A percentile compares a stretch with the other conserved stretches of the same genome.
Conservation (phyloP, 2,797 vertebrate genomes). For the Etheostoma nigrum region DNA sequence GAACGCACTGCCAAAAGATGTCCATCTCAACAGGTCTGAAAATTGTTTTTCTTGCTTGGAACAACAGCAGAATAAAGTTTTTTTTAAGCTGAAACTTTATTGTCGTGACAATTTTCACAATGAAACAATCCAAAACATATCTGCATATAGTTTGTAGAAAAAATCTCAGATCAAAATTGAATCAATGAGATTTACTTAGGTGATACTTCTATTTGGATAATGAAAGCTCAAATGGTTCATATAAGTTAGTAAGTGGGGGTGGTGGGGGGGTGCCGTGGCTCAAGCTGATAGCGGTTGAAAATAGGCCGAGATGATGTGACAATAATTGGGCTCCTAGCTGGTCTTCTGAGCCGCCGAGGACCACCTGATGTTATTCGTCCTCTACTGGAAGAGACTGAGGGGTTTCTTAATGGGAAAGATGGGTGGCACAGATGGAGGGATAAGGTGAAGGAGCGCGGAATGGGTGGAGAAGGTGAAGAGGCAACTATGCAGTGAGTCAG, state of each 20-base stretch:
- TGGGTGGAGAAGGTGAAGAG: constrained; percentile 27
- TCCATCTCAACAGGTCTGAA: constrained; percentile 16
- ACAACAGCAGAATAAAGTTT: not conserved
- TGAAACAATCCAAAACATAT: not conserved
- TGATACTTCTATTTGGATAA: not conserved
- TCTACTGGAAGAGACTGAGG: constrained; percentile 44
- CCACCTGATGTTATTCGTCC: constrained; percentile 68
- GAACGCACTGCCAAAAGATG: not conserved
- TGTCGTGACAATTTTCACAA: not conserved
- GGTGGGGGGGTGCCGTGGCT: constrained; percentile 39
- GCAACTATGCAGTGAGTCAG: constrained; percentile 29
- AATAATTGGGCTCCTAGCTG: constrained; percentile 75
- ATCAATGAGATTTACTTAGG: not conserved
- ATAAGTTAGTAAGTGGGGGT: not conserved
- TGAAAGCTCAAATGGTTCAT: not conserved
- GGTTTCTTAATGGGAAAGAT: constrained; percentile 44
- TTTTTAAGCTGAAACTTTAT: not conserved
- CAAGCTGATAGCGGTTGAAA: constrained; percentile 59
- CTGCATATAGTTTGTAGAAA: not conserved
- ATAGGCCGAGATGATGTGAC: constrained; percentile 69
- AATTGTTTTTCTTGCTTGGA: not conserved
- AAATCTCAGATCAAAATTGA: not conserved
- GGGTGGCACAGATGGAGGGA: constrained; percentile 54
- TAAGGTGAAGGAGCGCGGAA: constrained; percentile 44
- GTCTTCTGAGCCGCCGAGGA: constrained; percentile 58